A percentile compares a stretch with the other conserved stretches of the same genome.
Evolutionary conservation across 2,888 invertebrate species (phyloP).

Genomic region (Eilema depressum): DNA sequence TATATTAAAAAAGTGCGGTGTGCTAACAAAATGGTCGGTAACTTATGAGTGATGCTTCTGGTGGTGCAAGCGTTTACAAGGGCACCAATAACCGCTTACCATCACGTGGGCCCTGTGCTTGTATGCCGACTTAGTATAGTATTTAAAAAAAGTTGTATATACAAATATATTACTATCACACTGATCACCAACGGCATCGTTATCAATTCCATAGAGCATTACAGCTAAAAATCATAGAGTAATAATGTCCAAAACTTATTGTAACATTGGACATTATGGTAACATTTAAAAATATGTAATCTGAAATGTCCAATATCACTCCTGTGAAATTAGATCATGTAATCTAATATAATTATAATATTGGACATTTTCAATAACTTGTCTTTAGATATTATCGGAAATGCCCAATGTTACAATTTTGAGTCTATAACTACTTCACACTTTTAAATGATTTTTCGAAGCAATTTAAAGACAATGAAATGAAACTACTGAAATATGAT

Average conservation of each 20-base stretch:
- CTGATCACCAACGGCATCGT: neutral
- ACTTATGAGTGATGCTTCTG: neutral
- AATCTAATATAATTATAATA: neutral
- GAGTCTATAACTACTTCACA: neutral
- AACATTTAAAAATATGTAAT: neutral
- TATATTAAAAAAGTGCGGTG: neutral
- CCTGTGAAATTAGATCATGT: neutral
- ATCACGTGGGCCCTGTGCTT: neutral
- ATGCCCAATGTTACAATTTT: neutral
- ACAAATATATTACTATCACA: slow-evolving; percentile 5
- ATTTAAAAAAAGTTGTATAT: slow-evolving; percentile 7
- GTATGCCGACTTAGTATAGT: slow-evolving; percentile 1
- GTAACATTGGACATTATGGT: neutral
- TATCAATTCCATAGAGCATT: slow-evolving; percentile 25
- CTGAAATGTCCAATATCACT: neutral
- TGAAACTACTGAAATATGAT: neutral
- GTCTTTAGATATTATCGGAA: neutral
- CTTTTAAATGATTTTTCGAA: neutral
- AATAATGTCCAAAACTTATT: neutral
- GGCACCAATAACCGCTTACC: neutral
- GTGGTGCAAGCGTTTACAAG: neutral
- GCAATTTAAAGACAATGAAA: too few relatives aligned
- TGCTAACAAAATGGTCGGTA: neutral
- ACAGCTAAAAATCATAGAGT: slow-evolving; percentile 2
- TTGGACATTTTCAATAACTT: neutral